Evolutionary conservation across 2,888 invertebrate species (phyloP), one percentile per base, ranked within the genome.

Genomic region (Lathronympha strigana): DNA sequence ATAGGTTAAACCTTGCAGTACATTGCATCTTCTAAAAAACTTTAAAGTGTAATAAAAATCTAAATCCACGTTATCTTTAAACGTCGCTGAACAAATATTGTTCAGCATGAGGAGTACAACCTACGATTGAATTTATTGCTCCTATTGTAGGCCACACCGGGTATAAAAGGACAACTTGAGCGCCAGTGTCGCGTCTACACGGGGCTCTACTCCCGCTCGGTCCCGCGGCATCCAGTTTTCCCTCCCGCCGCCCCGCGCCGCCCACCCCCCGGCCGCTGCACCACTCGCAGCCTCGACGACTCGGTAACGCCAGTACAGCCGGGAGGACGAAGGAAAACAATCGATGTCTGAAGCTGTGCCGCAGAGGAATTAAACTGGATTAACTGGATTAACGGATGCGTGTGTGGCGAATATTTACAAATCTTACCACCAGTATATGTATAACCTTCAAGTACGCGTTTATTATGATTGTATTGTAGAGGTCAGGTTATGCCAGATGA

Each of bases 181-280:
- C 3, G 28, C 28, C 1, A 31, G n/a, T 51, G 50, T 60, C 61
- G 62, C 58, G 45, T 63, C 60, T 60, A 50, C 54, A 49, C 54
- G 54, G 67, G 19, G 4, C n/a, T 15, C 54, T 67, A 43, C 38
- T 68, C 60, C 23, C 54, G 47, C 49, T 51, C 58, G 49, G 58
- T 69, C 67, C 67, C 67, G 53, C 60, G 54, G 61, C 64, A 66
- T 67, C 63, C 71, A 68, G 67, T 62, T 63, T 55, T 33, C 55
- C 51, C 51, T 23, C 47, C 47, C 23, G 6, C 45, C 64, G 19
- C 51, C 55, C 9, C 15, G 5, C 50, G 1, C 49, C 9, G 5
- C 28, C 53, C 60, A 38, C 64, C 54, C 66, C 40, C 40, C 63
- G 11, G 28, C 64, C 15, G 51, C 33, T 36, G 25, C 49, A 50